A percentile compares a stretch with the other conserved stretches of the same genome.
These are phyloP conservation scores for Prenolepis imparis DNA, from an alignment of 2,888 invertebrate species.

Conservation along the genomic window DNA sequence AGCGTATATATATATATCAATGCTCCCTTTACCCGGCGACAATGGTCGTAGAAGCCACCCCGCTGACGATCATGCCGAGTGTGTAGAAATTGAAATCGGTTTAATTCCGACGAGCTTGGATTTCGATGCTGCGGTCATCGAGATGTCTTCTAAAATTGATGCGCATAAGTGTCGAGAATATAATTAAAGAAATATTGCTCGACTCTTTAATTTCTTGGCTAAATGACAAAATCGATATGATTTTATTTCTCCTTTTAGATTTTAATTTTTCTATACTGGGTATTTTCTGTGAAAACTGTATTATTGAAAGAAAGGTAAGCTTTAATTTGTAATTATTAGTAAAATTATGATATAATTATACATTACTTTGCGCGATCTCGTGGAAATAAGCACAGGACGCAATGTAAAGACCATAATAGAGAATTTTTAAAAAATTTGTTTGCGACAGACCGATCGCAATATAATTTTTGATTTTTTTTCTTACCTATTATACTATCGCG, in stretches of 20 bases:
- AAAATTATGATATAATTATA: background rate
- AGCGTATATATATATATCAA: slow-evolving; percentile 81
- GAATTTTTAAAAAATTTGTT: slow-evolving; percentile 11
- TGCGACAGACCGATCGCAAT: background rate
- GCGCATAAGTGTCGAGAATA: background rate
- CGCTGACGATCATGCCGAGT: slow-evolving; percentile 10
- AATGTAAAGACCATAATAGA: background rate
- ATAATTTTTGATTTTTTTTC: background rate
- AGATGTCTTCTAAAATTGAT: background rate
- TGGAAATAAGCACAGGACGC: background rate
- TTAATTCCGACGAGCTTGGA: slow-evolving; percentile 29
- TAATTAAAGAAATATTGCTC: background rate
- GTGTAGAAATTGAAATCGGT: slow-evolving; percentile 10
- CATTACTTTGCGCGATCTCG: background rate
- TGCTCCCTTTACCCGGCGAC: slow-evolving; percentile 69
- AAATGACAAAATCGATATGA: background rate
- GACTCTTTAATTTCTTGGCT: background rate
- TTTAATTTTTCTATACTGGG: background rate
- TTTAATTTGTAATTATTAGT: background rate
- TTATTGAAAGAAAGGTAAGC: no score
- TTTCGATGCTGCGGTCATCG: background rate
- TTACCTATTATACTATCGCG: background rate
- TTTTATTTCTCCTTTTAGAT: background rate
- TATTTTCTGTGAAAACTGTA: background rate
- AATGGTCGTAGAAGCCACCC: slow-evolving; percentile 38